Conservation (phyloP, 2,888 invertebrate genomes). For the Melieria omissa region DNA sequence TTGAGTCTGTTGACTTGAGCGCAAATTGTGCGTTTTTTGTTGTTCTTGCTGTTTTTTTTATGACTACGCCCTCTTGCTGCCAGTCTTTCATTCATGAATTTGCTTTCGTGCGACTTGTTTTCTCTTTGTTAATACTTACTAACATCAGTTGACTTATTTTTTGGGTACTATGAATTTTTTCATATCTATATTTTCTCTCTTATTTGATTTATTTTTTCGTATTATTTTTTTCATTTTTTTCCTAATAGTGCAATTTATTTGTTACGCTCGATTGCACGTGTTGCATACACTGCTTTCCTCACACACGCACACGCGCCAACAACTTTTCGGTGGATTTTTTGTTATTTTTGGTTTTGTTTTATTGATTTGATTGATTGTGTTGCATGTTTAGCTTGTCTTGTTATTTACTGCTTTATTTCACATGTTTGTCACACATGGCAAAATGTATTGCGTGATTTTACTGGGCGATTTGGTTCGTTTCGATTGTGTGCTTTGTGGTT, state of each 20-base stretch:
- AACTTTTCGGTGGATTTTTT: not conserved
- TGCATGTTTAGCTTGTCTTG: conserved; percentile 21
- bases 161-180: conserved; percentile 12
- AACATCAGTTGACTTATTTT: not conserved
- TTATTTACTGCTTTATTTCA: not conserved
- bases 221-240: no score
- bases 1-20: no score
- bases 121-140: no score
- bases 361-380: conserved; percentile 33
- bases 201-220: no score
- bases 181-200: not conserved
- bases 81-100: no score
- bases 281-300: not conserved
- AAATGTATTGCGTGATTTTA: no score
- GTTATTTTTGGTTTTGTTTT: conserved; percentile 12
- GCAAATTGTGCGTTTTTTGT: no score
- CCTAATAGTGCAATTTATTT: conserved; percentile 38
- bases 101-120: no score
- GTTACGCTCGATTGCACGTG: conserved; percentile 30
- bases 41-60: no score
- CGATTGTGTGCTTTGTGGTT: not conserved
- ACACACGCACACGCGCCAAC: not conserved
- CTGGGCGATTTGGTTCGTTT: no score
- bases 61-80: no score
- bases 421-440: no score